Evolutionary conservation across 2,888 invertebrate genomes (phyloP), one percentile per base, ranked within the genome.

Genomic region (Meloe dianella): DNA sequence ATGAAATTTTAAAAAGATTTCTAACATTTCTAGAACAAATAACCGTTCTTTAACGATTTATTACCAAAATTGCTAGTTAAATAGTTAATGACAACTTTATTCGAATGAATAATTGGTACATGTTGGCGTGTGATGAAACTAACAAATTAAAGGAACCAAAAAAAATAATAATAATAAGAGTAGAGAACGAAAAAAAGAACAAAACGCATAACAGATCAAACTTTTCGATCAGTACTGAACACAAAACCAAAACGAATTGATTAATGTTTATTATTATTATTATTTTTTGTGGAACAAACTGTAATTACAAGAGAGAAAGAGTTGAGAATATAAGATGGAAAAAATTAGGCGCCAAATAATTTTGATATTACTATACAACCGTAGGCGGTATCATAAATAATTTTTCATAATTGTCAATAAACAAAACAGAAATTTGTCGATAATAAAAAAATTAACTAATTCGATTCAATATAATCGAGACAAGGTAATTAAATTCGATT

Each of bases 81-180:
- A 54, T 24, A 14, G 22, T 54, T 54, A 54, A 54, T 54, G 54
- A 54, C 54, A 54, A 54, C 54, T 54, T 54, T 22, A 54, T 54
- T 54, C 54, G 54, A 24, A 54, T 54, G 54, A 54, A 54, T 54
- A 54, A 54, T 54, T 54, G 54, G 54, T 24, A 54, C 54, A 24
- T 54, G 47, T 22, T 47, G 47, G 47, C 47, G 47, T 22, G 47
- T 22, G 47, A 47, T 47, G 54, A 54, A 54, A 54, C 24, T 10
- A 54, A 54, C 24, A 54, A 54, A 22, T 54, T 54, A 24, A 24
- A 41, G 7, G n/a, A 41, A 54, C 24, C 12, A 54, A 24, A 12
- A 24, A 54, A 12, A 1, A 24, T 27, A 4, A n/a, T n/a, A n/a
- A n/a, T n/a, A n/a, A n/a, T n/a, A n/a, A n/a, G n/a, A n/a, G n/a